Percentiles rank a stretch among this genome's conserved stretches.
Conservation (phyloP, 2,797 vertebrate species). For the Chelmon rostratus region DNA sequence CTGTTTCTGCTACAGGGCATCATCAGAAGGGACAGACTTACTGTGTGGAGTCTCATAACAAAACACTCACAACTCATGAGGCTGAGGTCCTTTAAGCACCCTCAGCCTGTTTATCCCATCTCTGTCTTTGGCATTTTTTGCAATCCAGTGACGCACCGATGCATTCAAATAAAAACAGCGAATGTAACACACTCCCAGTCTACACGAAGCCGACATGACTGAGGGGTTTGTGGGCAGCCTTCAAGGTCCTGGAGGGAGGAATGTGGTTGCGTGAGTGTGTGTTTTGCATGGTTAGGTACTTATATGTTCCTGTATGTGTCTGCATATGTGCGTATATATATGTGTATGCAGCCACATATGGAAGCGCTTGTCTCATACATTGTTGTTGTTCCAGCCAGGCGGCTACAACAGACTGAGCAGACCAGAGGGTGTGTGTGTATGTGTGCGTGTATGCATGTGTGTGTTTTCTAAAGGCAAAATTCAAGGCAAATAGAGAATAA, state of each 20-base stretch:
- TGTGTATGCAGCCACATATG: constrained; percentile 81
- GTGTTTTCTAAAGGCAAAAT: constrained; percentile 39
- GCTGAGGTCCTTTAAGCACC: constrained; percentile 30
- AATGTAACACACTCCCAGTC: constrained; percentile 50
- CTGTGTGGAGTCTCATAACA: constrained; percentile 3
- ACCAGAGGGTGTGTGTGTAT: constrained; percentile 33
- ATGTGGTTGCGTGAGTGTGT: constrained; percentile 64
- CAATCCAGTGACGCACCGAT: constrained; percentile 37
- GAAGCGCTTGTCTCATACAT: constrained; percentile 82
- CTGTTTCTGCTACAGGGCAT: background rate
- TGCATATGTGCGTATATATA: constrained; percentile 41
- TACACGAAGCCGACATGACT: constrained; percentile 56
- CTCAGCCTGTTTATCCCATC: background rate
- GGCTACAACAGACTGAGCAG: constrained; percentile 64
- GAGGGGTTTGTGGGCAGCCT: constrained; percentile 61
- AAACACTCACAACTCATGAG: constrained; percentile 21
- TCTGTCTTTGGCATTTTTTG: constrained; percentile 34
- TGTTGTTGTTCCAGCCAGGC: constrained; percentile 83
- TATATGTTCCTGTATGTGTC: constrained; percentile 46
- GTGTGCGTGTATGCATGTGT: constrained; percentile 13
- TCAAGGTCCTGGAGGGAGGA: constrained; percentile 68
- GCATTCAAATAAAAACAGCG: constrained; percentile 55
- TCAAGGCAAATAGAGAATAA: constrained; percentile 46
- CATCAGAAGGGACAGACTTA: constrained; percentile 11
- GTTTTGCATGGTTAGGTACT: constrained; percentile 59